Base-by-base conservation (phyloP, 2,797 vertebrate species). In the Periparus ater region DNA sequence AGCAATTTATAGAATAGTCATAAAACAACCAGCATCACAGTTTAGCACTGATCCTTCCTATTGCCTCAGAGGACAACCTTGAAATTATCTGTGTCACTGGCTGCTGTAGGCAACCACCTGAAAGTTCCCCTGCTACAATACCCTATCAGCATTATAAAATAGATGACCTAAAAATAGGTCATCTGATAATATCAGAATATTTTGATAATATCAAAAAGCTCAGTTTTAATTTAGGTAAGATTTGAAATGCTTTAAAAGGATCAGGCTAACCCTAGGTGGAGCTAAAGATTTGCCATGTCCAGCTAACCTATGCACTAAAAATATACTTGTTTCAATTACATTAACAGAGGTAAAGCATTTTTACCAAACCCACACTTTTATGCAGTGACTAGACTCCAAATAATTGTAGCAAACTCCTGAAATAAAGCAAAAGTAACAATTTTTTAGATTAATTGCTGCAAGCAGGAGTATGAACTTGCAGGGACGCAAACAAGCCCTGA, bases 191-290 rank as follows among this genome's bases (percentile, higher is more conserved):
- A 40, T 40, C 38, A 40, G 38, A 40, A 40, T 40, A 40, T 40
- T 40, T 13, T 40, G 38, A 40, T 40, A 40, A 40, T 40, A 40
- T 29, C 26, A 86, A 26, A 38, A 85, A 73, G 12, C 44, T 60
- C 27, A 26, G 22, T 55, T 86, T 84, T 25, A 21, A 42, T 82
- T 78, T 66, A 55, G 29, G 12, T 12, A 84, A 58, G 23, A 12
- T 47, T 38, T 91, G 11, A 81, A 68, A 70, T 45, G 73, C 21
- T 53, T 79, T 53, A 76, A 71, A 63, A 17, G 9, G 71, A 26
- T 63, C 48, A 70, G 32, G 19, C 15, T 88, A 81, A 90, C 73
- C 44, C 77, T 73, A 96, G 72, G 44, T 89, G 79, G 82, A 85
- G 93, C 91, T 79, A 51, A 88, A 95, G 77, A 57, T 65, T 86